phyloP scores from a whole-genome alignment of 2,888 invertebrate genomes.

The Autographa pulchrina region DNA sequence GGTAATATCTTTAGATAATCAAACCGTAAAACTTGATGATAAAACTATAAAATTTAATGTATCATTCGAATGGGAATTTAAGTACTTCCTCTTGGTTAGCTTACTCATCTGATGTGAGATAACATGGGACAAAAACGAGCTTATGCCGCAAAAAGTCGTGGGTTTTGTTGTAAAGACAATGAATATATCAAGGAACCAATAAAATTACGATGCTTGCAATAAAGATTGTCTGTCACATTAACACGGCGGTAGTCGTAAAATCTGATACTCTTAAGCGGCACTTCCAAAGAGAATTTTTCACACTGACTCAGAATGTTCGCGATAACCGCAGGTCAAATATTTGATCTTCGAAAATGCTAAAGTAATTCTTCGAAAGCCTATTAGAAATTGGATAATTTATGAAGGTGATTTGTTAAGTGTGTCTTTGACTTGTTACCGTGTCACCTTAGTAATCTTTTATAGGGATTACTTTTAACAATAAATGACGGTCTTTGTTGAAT shows the following conservation, averaged over 20 bases:
- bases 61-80: constrained; percentile 48
- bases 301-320: constrained; percentile 55
- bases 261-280: constrained; percentile 67
- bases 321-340: constrained; percentile 57
- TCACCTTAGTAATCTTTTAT: constrained; percentile 47
- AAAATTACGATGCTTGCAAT: constrained; percentile 68
- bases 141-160: constrained; percentile 46
- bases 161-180: constrained; percentile 57
- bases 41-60: constrained; percentile 20
- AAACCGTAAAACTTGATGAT: constrained; percentile 23
- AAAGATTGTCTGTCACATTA: constrained; percentile 71
- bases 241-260: constrained; percentile 76
- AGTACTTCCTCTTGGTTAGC: constrained; percentile 44
- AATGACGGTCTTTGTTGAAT: constrained; percentile 52
- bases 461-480: constrained; percentile 42
- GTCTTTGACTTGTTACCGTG: constrained; percentile 49
- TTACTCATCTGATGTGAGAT: constrained; percentile 42
- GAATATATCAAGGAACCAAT: constrained; percentile 64
- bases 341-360: constrained; percentile 53
- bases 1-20: constrained; percentile 19
- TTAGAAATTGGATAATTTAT: constrained; percentile 52
- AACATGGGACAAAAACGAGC: constrained; percentile 33
- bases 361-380: constrained; percentile 53
- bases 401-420: constrained; percentile 40
- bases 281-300: constrained; percentile 54